Conservation (phyloP, 2,113 vertebrate genomes). For the Bungarus multicinctus region DNA sequence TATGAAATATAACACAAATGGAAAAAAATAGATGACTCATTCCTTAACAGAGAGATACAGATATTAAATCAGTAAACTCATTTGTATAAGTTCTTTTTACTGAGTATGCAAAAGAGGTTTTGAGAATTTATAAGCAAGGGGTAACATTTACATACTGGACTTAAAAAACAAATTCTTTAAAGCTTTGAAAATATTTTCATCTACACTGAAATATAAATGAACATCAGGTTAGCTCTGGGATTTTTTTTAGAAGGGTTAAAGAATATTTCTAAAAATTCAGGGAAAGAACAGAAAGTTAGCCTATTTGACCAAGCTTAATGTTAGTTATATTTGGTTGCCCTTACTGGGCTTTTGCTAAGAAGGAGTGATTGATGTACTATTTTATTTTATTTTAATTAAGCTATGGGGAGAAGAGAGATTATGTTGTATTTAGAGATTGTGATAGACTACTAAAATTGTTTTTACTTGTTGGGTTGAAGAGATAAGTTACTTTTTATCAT, state of each 20-base stretch:
- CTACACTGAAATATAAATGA: background rate
- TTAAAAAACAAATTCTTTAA: background rate
- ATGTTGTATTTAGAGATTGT: background rate
- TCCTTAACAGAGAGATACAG: background rate
- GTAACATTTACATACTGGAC: background rate
- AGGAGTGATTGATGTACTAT: background rate
- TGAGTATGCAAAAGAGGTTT: background rate
- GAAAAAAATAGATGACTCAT: background rate
- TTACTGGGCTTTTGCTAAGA: background rate
- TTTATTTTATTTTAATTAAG: background rate
- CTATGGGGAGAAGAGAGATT: background rate
- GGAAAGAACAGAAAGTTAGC: background rate
- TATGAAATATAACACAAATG: background rate
- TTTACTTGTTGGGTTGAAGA: background rate
- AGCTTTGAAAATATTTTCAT: background rate
- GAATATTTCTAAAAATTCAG: background rate
- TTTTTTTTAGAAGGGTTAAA: background rate
- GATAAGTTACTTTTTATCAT: background rate
- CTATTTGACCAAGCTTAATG: background rate
- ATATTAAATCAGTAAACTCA: background rate
- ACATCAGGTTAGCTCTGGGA: background rate
- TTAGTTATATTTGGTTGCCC: background rate
- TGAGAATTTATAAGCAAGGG: background rate
- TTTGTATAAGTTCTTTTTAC: background rate
- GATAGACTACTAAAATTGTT: background rate